Percentiles rank a stretch among this genome's conserved stretches.
These are phyloP conservation scores for Saturnia japonica DNA, from an alignment of 2,888 invertebrate genomes.

Conservation along the genomic window DNA sequence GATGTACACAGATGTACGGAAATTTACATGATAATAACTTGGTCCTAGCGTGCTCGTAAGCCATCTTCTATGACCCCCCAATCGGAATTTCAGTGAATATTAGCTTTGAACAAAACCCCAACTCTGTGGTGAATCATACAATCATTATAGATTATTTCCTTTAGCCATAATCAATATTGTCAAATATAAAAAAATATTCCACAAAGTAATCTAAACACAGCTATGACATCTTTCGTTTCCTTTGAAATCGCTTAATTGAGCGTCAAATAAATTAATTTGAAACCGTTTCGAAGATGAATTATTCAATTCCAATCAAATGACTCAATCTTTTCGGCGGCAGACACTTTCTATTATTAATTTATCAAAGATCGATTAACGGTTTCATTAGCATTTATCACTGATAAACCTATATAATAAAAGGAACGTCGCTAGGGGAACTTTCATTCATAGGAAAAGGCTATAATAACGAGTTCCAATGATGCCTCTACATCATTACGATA, in stretches of 20 bases:
- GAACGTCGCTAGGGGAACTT: neutral
- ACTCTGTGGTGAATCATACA: neutral
- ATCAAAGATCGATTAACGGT: conserved; percentile 18
- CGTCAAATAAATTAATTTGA: conserved; percentile 36
- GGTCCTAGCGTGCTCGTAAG: neutral
- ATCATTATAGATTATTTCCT: neutral
- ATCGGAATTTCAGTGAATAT: neutral
- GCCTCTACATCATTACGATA: neutral
- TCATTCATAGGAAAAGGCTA: neutral
- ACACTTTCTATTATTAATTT: conserved; percentile 20
- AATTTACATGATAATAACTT: neutral
- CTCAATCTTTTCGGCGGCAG: conserved; percentile 19
- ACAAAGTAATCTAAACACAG: conserved; percentile 4
- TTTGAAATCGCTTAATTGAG: conserved; percentile 32
- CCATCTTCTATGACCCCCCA: neutral
- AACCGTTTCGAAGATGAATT: conserved; percentile 32
- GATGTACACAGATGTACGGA: neutral
- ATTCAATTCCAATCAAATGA: conserved; percentile 38
- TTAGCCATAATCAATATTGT: neutral
- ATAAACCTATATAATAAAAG: conserved; percentile 13
- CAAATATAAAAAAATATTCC: neutral
- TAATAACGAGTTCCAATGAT: no score
- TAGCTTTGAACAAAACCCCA: neutral
- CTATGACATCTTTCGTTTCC: conserved; percentile 8
- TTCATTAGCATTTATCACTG: conserved; percentile 19